Conservation (phyloP, 1,140 invertebrate genomes). For the Pantala flavescens region DNA sequence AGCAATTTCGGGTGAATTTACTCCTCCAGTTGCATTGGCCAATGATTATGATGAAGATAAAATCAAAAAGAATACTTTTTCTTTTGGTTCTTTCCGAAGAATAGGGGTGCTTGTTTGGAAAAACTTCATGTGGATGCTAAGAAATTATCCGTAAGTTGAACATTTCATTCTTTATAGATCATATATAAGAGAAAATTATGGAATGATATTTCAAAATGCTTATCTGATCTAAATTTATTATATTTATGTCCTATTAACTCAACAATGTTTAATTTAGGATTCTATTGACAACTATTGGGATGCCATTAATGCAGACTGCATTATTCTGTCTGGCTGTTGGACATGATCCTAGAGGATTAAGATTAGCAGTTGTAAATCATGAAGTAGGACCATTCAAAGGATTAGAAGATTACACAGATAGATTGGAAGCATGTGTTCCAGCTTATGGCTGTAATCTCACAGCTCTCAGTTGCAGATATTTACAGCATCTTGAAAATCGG, state of each 20-base stretch:
- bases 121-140: slow-evolving; percentile 81
- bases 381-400: slow-evolving; percentile 55
- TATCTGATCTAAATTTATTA: too few relatives aligned
- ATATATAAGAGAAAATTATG: too few relatives aligned
- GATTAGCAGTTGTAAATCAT: slow-evolving; percentile 79
- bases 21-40: background rate
- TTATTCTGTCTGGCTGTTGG: slow-evolving; percentile 92
- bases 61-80: background rate
- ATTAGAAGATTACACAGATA: slow-evolving; percentile 56
- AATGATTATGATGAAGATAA: slow-evolving; percentile 4
- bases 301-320: slow-evolving; percentile 86
- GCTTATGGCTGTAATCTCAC: slow-evolving; percentile 48
- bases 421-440: slow-evolving; percentile 36
- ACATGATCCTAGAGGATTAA: slow-evolving; percentile 71
- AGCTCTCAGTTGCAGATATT: slow-evolving; percentile 62
- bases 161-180: background rate
- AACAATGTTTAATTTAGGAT: slow-evolving; percentile 44
- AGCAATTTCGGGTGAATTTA: background rate
- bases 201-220: too few relatives aligned
- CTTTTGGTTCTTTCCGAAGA: background rate
- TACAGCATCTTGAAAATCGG: slow-evolving; percentile 45
- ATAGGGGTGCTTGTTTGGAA: slow-evolving; percentile 82
- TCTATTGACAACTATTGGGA: slow-evolving; percentile 79
- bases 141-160: slow-evolving; percentile 70
- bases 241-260: background rate